Evolutionary conservation across 2,888 invertebrate species (phyloP), one percentile per base, ranked within the genome.

Genomic region (Bembecia ichneumoniformis): DNA sequence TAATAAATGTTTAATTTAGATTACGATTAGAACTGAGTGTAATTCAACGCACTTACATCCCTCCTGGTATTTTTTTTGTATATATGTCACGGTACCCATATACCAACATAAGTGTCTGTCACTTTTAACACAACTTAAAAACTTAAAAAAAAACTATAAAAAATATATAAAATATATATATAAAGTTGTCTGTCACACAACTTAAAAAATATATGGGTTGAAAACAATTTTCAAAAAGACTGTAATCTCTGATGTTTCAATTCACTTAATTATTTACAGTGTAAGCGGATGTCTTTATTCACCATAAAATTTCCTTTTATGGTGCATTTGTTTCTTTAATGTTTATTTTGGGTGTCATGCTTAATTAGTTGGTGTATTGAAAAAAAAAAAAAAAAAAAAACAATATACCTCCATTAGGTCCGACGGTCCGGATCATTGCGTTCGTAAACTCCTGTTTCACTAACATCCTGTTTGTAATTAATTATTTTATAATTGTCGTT

Each of bases 341-440:
- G 65, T 79, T 70, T 75, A 66, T 66, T 72, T 59, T 64, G 66
- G 63, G 57, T 64, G 68, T 67, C 64, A 69, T 62, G 75, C 64
- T 74, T 79, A 77, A 81, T 81, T 81, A 77, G 68, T 59, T 58
- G 53, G 58, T 53, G 63, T 60, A 64, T 68, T 66, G 61, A 66
- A 64, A 63, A 59, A 56, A 54, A 65, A 63, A 64, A 63, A 66
- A 46, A 13, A n/a, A 34, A 35, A 13, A 43, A 45, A 45, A 45
- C 45, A 45, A 45, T 45, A n/a, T 14, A 7, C 40, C 36, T 46
- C 34, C 44, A 14, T 45, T 17, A 15, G 14, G 35, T 13, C 52
- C 66, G 69, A 35, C 64, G 67, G 64, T 71, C 64, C 73, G 71
- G 60, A 69, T 63, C 71, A 58, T 51, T 62, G 66, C 55, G 48